Evolutionary conservation across 2,888 invertebrate genomes (phyloP), one percentile per base, ranked within the genome.

Genomic region (Epinotia nisella): DNA sequence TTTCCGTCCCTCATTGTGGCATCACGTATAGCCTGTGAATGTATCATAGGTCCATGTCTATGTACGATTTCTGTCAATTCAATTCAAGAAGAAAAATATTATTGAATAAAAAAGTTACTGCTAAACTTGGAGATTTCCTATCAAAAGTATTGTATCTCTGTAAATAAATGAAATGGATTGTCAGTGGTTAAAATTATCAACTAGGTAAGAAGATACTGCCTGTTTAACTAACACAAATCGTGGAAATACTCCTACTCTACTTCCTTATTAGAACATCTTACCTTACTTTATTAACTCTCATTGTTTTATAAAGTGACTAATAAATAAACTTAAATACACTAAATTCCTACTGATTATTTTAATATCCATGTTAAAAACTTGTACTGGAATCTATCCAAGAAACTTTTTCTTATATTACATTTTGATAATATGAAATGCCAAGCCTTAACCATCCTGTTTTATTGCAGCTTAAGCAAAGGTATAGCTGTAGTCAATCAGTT

Each of bases 381-480:
- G 5, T 5, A 29, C 1, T 29, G 29, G 29, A 29, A 29, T 29
- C 29, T 29, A 4, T 29, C 29, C 35, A 4, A 45, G 45, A 15
- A 45, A 13, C 45, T 15, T 15, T 15, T 45, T 45, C 5, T 3
- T 45, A 45, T 15, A 5, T 45, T 3, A 49, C n/a, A 13, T 49
- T 49, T 49, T 49, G 3, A n/a, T 49, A 49, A 15, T 45, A 15
- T 15, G 13, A 15, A 49, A 49, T 49, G 15, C 49, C 7, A 49
- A n/a, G 29, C 19, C 45, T 15, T 60, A n/a, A 53, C 49, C 56
- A 41, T 60, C 67, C 17, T 59, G 13, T 75, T 73, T 76, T 80
- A 19, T 87, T 90, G 75, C 83, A 93, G 93, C 77, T 79, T 93
- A 24, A 81, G 61, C 15, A 92, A 89, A 78, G 93, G 93, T 4